These are phyloP conservation scores for Hapalemur alaotrensis DNA, from an alignment of 2,797 vertebrate species.

Conservation along the genomic window DNA sequence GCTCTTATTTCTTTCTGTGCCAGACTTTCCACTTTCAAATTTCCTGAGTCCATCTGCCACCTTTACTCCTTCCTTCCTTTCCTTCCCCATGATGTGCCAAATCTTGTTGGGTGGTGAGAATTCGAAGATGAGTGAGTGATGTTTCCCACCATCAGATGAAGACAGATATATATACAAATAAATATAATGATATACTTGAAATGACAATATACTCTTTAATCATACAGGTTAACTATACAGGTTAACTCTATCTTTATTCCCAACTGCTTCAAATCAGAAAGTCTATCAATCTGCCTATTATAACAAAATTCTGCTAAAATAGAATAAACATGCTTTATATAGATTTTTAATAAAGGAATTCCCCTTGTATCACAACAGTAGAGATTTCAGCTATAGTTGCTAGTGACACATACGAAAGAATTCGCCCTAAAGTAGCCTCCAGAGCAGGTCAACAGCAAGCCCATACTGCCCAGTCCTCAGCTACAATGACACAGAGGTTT, in stretches of 20 bases:
- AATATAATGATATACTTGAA: neutral
- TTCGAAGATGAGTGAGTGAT: neutral
- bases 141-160: neutral
- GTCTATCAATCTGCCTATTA: neutral
- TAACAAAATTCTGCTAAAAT: neutral
- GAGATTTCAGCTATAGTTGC: neutral
- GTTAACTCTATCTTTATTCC: neutral
- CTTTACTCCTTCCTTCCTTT: neutral
- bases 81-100: neutral
- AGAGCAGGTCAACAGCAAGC: neutral
- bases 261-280: neutral
- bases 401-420: neutral
- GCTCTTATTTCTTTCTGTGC: neutral
- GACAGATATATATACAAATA: neutral
- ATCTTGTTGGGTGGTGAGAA: neutral
- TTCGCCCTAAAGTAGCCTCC: neutral
- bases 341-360: neutral
- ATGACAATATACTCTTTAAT: neutral
- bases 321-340: neutral
- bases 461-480: neutral
- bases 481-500: neutral
- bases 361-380: neutral
- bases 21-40: neutral
- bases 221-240: neutral
- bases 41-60: neutral